phyloP scores from a whole-genome alignment of 2,113 vertebrate species.

The Leptocoma aspasia region DNA sequence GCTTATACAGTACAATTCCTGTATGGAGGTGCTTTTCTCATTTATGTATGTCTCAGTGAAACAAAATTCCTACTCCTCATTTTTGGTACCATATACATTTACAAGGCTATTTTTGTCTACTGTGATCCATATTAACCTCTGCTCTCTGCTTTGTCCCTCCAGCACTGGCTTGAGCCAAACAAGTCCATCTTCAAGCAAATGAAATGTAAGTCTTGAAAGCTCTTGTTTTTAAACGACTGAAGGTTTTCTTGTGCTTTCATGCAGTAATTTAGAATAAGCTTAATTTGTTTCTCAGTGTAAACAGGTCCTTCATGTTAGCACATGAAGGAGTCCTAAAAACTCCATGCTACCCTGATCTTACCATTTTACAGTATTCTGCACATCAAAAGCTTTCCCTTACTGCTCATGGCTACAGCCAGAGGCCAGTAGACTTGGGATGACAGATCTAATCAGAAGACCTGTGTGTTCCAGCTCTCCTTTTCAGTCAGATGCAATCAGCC shows the following conservation, averaged over 20 bases:
- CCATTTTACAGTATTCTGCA: background rate
- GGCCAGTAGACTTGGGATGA: background rate
- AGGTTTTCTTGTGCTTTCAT: constrained; percentile 8
- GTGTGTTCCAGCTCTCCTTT: background rate
- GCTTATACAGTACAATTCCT: background rate
- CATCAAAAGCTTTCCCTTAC: background rate
- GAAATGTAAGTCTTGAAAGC: constrained; percentile 90
- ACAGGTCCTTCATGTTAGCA: background rate
- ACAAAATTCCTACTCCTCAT: background rate
- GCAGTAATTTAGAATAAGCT: background rate
- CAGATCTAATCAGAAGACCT: background rate
- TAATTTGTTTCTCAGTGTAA: background rate
- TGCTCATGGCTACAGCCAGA: background rate
- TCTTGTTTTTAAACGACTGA: background rate
- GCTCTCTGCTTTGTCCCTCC: constrained; percentile 62
- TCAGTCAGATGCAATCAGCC: background rate
- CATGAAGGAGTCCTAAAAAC: background rate
- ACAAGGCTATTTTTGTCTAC: background rate
- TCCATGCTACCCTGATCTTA: background rate
- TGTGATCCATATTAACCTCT: constrained; percentile 4
- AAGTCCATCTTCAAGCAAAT: constrained; percentile 94
- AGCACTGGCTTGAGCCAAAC: constrained; percentile 98
- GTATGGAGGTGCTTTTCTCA: background rate
- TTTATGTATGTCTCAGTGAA: background rate
- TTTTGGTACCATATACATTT: background rate